These are phyloP conservation scores for Dasypolia templi DNA, from an alignment of 2,888 invertebrate species.

Conservation along the genomic window DNA sequence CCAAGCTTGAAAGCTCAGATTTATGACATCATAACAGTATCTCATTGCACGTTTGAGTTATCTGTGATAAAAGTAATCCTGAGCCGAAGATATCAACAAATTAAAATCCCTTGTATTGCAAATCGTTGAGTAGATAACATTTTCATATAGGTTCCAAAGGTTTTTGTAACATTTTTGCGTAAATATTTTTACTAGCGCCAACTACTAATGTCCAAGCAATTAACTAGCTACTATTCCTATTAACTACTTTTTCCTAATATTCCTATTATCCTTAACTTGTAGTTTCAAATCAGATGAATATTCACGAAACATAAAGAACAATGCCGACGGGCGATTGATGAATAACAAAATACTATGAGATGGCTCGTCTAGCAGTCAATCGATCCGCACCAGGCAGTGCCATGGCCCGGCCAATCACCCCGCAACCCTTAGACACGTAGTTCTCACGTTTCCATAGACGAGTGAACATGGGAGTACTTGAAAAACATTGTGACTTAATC, in stretches of 20 bases:
- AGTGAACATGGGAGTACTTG: slow-evolving; percentile 30
- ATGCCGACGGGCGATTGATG: slow-evolving; percentile 69
- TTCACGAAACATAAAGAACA: slow-evolving; percentile 63
- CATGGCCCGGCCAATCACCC: slow-evolving; percentile 86
- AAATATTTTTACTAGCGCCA: slow-evolving; percentile 14
- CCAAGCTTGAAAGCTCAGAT: slow-evolving; percentile 40
- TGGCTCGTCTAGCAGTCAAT: slow-evolving; percentile 75
- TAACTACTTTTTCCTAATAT: too few relatives aligned
- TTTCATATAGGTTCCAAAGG: slow-evolving; percentile 1
- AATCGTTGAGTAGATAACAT: slow-evolving; percentile 24
- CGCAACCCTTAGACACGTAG: slow-evolving; percentile 71
- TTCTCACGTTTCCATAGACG: slow-evolving; percentile 64
- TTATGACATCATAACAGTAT: slow-evolving; percentile 36
- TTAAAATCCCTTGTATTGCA: slow-evolving; percentile 26
- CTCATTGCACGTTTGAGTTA: slow-evolving; percentile 22
- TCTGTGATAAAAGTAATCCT: slow-evolving; percentile 55
- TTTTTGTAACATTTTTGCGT: not conserved
- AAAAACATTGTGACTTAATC: slow-evolving; percentile 23
- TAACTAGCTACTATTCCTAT: slow-evolving; percentile 3
- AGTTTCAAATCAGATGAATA: slow-evolving; percentile 49
- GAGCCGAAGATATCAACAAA: slow-evolving; percentile 23
- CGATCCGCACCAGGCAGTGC: slow-evolving; percentile 84
- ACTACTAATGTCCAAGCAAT: not conserved
- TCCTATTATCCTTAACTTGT: slow-evolving; percentile 16
- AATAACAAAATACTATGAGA: slow-evolving; percentile 81